Evolutionary conservation across 2,113 vertebrate species (phyloP).

Genomic region (Hyla sarda): DNA sequence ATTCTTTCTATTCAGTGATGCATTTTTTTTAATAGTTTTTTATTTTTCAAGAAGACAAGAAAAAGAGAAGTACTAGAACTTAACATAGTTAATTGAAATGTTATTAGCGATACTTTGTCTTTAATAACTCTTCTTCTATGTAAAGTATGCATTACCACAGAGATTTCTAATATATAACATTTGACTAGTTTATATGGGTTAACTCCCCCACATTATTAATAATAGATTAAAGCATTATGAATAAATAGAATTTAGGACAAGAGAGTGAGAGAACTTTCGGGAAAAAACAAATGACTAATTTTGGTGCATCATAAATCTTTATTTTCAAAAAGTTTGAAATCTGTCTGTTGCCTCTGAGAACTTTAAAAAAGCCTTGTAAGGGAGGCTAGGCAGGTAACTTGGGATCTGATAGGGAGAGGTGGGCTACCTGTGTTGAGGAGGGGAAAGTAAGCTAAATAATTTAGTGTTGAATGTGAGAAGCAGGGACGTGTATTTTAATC

Average conservation of each 20-base stretch:
- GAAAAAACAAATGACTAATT: too few relatives aligned
- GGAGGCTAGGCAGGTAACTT: not conserved
- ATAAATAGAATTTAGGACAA: not conserved
- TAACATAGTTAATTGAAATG: not conserved
- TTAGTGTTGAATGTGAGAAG: too few relatives aligned
- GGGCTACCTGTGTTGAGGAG: too few relatives aligned
- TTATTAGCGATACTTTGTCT: not conserved
- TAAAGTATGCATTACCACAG: not conserved
- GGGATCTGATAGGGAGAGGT: not conserved
- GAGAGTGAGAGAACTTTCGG: not conserved
- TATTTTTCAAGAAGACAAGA: not conserved
- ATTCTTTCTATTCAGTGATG: not conserved
- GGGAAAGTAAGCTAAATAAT: too few relatives aligned
- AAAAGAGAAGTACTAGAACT: not conserved
- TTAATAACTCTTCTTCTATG: not conserved
- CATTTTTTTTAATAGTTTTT: not conserved
- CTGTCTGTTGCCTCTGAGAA: too few relatives aligned
- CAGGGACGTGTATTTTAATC: too few relatives aligned
- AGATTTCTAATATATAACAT: not conserved
- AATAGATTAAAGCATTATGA: conserved; percentile 15
- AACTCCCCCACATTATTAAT: not conserved
- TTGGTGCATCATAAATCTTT: not conserved
- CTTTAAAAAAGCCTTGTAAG: not conserved
- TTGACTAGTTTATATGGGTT: not conserved
- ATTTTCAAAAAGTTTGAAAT: not conserved